Percentiles rank a stretch among this genome's conserved stretches.
Evolutionary conservation across 2,888 invertebrate species (phyloP).

Genomic region (Machimus rusticus): DNA sequence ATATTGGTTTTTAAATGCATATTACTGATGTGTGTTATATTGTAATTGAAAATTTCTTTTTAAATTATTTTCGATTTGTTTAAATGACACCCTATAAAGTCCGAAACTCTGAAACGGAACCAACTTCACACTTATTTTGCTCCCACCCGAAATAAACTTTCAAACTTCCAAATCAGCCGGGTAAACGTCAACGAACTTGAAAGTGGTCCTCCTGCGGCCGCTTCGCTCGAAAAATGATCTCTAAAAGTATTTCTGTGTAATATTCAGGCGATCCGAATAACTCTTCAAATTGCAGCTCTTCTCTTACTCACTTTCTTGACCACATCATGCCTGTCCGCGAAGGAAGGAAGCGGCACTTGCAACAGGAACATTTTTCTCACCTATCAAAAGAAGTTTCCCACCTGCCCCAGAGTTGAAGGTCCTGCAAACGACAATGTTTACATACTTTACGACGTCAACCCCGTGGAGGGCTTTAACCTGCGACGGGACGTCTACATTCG

Average conservation of each 20-base stretch:
- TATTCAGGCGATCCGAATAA: background rate
- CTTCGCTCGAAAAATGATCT: background rate
- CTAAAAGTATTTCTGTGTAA: background rate
- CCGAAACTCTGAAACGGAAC: background rate
- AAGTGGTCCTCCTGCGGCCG: background rate
- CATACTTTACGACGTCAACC: slow-evolving; percentile 92
- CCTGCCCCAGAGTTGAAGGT: background rate
- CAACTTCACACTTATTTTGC: background rate
- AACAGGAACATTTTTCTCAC: background rate
- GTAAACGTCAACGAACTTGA: background rate
- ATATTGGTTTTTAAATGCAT: too few species aligned
- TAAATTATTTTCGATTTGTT: background rate
- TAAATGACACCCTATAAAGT: background rate
- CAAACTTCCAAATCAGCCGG: background rate
- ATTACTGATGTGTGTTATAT: too few species aligned
- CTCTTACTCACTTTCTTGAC: background rate
- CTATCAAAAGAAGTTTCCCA: background rate
- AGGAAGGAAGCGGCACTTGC: background rate
- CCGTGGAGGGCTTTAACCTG: slow-evolving; percentile 96
- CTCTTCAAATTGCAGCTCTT: background rate
- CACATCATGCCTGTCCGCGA: background rate
- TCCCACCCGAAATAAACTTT: background rate
- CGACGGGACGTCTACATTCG: slow-evolving; percentile 95
- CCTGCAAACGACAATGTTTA: slow-evolving; percentile 61
- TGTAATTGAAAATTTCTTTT: background rate